These are phyloP conservation scores for Leptocoma aspasia DNA, from an alignment of 2,113 vertebrate species.

Conservation along the genomic window DNA sequence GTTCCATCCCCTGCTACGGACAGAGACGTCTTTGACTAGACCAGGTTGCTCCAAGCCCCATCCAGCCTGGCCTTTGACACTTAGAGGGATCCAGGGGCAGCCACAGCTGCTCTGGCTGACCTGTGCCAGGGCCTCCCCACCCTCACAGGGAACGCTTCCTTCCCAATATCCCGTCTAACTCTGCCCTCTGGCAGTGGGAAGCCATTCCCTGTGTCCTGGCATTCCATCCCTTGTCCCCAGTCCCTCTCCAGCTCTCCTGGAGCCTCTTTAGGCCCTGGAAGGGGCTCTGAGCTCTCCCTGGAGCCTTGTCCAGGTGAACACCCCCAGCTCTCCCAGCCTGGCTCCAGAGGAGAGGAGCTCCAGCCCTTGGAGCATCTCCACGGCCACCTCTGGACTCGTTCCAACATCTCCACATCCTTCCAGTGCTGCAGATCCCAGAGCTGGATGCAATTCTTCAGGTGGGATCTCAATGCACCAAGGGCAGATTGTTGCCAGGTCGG, in stretches of 20 bases:
- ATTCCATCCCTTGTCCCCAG: fast-evolving
- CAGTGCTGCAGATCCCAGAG: not conserved
- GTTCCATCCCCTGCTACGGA: not conserved
- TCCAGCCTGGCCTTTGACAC: not conserved
- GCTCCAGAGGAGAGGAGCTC: not conserved
- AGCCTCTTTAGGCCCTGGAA: fast-evolving
- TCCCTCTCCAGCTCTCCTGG: not conserved
- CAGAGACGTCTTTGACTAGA: not conserved
- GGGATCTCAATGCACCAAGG: not conserved
- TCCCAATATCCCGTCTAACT: fast-evolving
- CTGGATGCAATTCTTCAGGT: not conserved
- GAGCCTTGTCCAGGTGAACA: not conserved
- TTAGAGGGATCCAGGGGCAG: not conserved
- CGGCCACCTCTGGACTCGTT: fast-evolving
- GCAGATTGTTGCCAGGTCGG: too few relatives aligned
- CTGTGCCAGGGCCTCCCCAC: fast-evolving
- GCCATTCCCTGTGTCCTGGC: not conserved
- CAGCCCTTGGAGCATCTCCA: not conserved
- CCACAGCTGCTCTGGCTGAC: not conserved
- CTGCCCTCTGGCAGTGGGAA: not conserved
- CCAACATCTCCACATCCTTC: not conserved
- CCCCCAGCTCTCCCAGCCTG: not conserved
- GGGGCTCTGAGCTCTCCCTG: not conserved
- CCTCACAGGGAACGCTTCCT: fast-evolving
- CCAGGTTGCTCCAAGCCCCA: fast-evolving